Evolutionary conservation across 2,888 invertebrate species (phyloP).

Genomic region (Aspidiotus destructor): DNA sequence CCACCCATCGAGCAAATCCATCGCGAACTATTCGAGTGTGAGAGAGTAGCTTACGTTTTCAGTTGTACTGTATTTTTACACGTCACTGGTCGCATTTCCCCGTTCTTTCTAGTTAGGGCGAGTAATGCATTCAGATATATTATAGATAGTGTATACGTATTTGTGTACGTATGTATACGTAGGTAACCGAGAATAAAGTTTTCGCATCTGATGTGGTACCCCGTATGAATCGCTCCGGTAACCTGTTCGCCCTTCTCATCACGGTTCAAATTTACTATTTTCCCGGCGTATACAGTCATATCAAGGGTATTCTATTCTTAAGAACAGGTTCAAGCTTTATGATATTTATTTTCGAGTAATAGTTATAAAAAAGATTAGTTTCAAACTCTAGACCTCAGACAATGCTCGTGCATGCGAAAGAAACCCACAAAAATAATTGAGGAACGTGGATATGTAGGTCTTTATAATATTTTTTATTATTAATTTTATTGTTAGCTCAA

Average conservation of each 20-base stretch:
- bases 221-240: no score
- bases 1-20: conserved; percentile 29
- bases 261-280: no score
- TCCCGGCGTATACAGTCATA: background rate
- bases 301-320: background rate
- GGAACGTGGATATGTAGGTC: conserved; percentile 11
- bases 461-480: conserved; percentile 13
- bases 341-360: conserved; percentile 20
- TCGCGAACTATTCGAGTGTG: conserved; percentile 10
- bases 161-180: no score
- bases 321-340: conserved; percentile 15
- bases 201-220: no score
- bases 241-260: no score
- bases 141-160: no score
- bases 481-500: conserved; percentile 20
- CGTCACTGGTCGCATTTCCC: conserved; percentile 22
- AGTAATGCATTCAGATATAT: no score
- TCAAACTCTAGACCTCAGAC: conserved; percentile 9
- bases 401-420: conserved; percentile 9
- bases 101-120: background rate
- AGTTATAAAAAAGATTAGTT: conserved; percentile 16
- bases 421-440: conserved; percentile 23
- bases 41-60: conserved; percentile 23
- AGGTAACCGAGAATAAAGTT: no score
- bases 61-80: conserved; percentile 26